Percentiles rank a stretch among this genome's conserved stretches.
Conservation (phyloP, 2,888 invertebrate genomes). For the Caenorhabditis japonica region DNA sequence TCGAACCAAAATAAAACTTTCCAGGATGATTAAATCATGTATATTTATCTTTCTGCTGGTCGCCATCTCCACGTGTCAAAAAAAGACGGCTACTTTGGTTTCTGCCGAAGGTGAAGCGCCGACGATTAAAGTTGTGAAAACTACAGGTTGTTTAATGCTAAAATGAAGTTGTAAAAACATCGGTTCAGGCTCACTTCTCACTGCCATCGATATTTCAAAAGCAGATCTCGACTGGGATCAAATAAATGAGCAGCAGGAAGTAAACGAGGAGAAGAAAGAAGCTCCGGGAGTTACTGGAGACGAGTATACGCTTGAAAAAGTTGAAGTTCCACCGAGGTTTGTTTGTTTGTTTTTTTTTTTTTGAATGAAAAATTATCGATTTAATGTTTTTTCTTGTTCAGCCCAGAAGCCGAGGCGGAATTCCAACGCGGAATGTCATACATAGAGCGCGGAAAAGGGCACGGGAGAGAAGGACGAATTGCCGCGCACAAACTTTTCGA, state of each 20-base stretch:
- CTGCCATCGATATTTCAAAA: conserved; percentile 29
- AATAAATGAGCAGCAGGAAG: conserved; percentile 21
- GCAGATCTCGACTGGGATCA: conserved; percentile 40
- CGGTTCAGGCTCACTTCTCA: conserved; percentile 19
- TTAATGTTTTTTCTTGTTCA: too few species aligned
- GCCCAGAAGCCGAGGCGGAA: conserved; percentile 19
- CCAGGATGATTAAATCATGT: conserved; percentile 40
- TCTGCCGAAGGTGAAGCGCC: conserved; percentile 36
- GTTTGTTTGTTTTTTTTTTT: background rate
- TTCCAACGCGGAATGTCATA: conserved; percentile 47
- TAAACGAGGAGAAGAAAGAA: conserved; percentile 6
- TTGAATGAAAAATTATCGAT: background rate
- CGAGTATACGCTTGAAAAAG: conserved; percentile 29
- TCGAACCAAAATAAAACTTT: too few species aligned
- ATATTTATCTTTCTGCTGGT: conserved; percentile 22
- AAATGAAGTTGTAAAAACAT: background rate
- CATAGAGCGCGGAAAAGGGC: conserved; percentile 58
- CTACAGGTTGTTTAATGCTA: conserved; percentile 4
- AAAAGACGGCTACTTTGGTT: conserved; percentile 23
- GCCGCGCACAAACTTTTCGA: conserved; percentile 85
- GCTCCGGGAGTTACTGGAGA: conserved; percentile 12
- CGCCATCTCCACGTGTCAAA: conserved; percentile 26
- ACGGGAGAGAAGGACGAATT: conserved; percentile 53
- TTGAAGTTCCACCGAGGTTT: conserved; percentile 14
- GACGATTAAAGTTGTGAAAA: conserved; percentile 25